Evolutionary conservation across 2,113 vertebrate genomes (phyloP), one percentile per base, ranked within the genome.

Genomic region (Motacilla alba): DNA sequence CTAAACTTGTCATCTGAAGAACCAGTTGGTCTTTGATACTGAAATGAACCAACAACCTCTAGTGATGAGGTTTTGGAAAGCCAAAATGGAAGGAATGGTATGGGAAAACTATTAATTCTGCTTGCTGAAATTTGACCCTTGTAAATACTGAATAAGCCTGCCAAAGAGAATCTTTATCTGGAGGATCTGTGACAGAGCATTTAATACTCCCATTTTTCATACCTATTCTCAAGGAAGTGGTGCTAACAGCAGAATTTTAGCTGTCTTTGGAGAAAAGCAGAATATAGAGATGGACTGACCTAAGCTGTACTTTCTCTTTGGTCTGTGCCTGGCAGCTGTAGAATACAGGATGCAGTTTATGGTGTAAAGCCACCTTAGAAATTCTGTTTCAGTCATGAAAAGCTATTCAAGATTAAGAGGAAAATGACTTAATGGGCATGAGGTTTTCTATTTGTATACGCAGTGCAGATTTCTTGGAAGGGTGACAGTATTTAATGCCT

Each of bases 381-480:
- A 90, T 56, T 53, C 74, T 85, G 19, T 52, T 78, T 83, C 37
- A 17, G 21, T 91, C n/a, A 53, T 67, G 30, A 55, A 62, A 78
- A 92, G 63, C 85, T 92, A 46, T 83, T 87, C 75, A 83, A 53
- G 56, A 78, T 49, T 24, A 50, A 82, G 67, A 60, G 87, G 92
- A 87, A 88, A 94, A 78, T 85, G 41, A 94, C 66, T 95, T 60
- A 33, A 43, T 41, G 60, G 87, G 47, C 92, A 73, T 91, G 63
- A 87, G 62, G 44, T 62, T 96, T 96, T 92, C 80, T 93, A 56
- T 95, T 96, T 96, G 86, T 87, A 55, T 58, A 23, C 58, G 41
- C 47, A 92, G n/a, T 24, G 27, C 68, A 47, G n/a, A 19, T 95
- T 91, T 77, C 53, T 76, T 72, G 82, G 82, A 88, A 69, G 89